Base-by-base conservation (phyloP, 92 coral and sea anemone species). In the Nematostella vectensis region DNA sequence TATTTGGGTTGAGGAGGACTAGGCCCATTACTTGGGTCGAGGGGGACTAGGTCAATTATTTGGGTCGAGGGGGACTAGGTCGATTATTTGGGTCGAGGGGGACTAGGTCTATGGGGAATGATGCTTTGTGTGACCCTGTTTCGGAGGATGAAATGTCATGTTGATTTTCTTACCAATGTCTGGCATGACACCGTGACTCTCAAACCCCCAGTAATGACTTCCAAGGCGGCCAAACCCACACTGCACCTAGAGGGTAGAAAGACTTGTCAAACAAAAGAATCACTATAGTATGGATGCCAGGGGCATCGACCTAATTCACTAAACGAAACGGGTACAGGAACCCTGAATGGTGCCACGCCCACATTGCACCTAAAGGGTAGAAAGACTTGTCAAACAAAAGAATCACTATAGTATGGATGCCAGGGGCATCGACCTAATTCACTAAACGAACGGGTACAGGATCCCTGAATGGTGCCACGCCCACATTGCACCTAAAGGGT, bases 191-290 rank as follows among this genome's bases (percentile, higher is more conserved):
- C 69, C 98, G 31, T 83, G 83, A 42, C 88, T 74, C 36, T 91
- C 77, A 48, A 91, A 91, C 50, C 91, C 93, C 98, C 98, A 91
- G 74, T 70, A 91, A 52, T 83, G 85, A 42, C 83, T 81, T 8
- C 98, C 98, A 43, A 91, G 72, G 37, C 98, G 98, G 58, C 98
- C 98, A 57, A 91, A 91, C 23, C 98, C 98, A 31, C 81, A 68
- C 45, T 91, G 98, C 21, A 91, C 98, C 98, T 91, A 18, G 18
- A 29, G 11, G 59, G 26, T n/a, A 15, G 21, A 25, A n/a, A 13
- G 0, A 21, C 38, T 26, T 36, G 50, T 49, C 16, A 16, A 30
- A 57, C 37, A 36, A 29, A 13, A 2, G 12, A 57, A 20, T 2
- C 23, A 11, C 3, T 42, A 1, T 25, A 33, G 16, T 10, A 3